phyloP scores from a whole-genome alignment of 2,113 vertebrate species.

The Oceanites oceanicus region DNA sequence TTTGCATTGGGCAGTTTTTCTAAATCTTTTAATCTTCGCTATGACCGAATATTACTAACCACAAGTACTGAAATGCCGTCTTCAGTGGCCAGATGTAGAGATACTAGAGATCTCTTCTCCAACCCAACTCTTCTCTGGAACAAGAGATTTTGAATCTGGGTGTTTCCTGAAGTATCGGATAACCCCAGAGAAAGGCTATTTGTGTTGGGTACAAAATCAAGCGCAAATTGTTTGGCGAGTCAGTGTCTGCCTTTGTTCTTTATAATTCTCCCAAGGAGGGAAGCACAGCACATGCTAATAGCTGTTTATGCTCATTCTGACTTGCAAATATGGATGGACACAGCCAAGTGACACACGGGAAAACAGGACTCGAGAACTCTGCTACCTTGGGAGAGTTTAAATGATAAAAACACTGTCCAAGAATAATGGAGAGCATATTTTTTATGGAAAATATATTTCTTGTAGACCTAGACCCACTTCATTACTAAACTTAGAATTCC shows the following conservation, averaged over 20 bases:
- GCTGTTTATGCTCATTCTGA: background rate
- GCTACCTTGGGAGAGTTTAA: background rate
- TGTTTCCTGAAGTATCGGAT: fast-evolving
- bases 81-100: background rate
- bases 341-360: background rate
- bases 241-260: background rate
- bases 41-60: background rate
- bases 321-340: background rate
- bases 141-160: background rate
- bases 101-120: background rate
- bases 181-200: background rate
- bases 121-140: background rate
- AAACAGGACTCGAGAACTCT: background rate
- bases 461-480: background rate
- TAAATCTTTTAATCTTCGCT: background rate
- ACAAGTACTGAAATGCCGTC: background rate
- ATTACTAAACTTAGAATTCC: background rate
- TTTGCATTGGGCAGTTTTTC: background rate
- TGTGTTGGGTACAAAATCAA: background rate
- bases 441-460: background rate
- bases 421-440: background rate
- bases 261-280: background rate
- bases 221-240: background rate
- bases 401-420: background rate
- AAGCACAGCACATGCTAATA: background rate